Evolutionary conservation across 2,888 invertebrate genomes (phyloP), one percentile per base, ranked within the genome.

Genomic region (Apantesis nais): DNA sequence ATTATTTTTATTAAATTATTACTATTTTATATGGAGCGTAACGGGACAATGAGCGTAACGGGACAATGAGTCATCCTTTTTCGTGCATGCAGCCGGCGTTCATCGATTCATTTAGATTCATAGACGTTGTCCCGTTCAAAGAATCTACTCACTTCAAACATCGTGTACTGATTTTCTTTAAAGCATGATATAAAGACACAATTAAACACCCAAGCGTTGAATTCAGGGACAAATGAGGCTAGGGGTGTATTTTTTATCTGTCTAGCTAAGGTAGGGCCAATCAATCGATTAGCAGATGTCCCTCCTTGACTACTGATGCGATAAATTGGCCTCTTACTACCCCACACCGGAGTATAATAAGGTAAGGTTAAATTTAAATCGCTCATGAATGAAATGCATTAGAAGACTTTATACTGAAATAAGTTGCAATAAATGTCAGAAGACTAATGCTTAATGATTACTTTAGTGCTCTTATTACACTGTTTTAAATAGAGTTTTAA

Each of bases 271-370:
- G 90, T 89, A 88, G 91, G 92, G 91, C 92, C 93, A 93, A 93
- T 93, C 93, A 93, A 93, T 94, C 94, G 93, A 94, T 94, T 93
- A 93, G 89, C 92, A 93, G 92, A 93, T 91, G 94, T 92, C 92
- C 90, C 90, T 86, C 88, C 92, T 90, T 91, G 93, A 88, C 93
- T 93, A 92, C 90, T 92, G 92, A 90, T 85, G 92, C 93, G 92
- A 87, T 90, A 94, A 94, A 94, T 94, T 93, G 93, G 87, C 84
- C 89, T 86, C 90, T 93, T 90, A 90, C 88, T 88, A 85, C 83
- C 83, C 78, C 80, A 75, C 81, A 75, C 84, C 77, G 71, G 80
- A 79, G 82, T 79, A 85, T 90, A 89, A 90, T 91, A 89, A 91
- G 88, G 88, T 90, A 88, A 92, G 88, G 86, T 86, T 85, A 83